Percentiles rank a stretch among this genome's conserved stretches.
Conservation (phyloP, 2,888 invertebrate genomes). For the Aspidiotus destructor region DNA sequence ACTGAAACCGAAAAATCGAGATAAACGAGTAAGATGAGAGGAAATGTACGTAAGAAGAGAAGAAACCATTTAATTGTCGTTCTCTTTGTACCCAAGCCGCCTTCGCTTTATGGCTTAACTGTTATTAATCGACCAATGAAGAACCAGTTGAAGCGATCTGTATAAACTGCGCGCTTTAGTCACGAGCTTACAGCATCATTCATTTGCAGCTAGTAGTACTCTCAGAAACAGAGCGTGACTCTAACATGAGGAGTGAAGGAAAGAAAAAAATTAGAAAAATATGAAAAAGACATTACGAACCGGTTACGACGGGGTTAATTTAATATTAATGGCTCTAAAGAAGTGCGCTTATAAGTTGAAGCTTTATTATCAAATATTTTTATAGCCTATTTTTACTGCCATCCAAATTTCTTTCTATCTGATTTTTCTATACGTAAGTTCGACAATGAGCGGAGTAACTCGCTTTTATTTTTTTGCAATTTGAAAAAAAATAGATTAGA, state of each 20-base stretch:
- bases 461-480: too few relatives aligned
- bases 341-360: not conserved
- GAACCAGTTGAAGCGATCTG: slow-evolving; percentile 30
- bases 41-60: not conserved
- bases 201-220: slow-evolving; percentile 10
- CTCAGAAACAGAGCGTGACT: slow-evolving; percentile 27
- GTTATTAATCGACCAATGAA: slow-evolving; percentile 32
- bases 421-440: too few relatives aligned
- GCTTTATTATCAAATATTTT: slow-evolving; percentile 8
- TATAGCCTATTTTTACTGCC: slow-evolving; percentile 2
- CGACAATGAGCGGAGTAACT: too few relatives aligned
- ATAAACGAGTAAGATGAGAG: not conserved
- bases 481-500: too few relatives aligned
- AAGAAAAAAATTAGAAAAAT: slow-evolving; percentile 13
- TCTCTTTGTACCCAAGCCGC: slow-evolving; percentile 23
- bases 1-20: slow-evolving; percentile 1
- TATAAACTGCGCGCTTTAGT: slow-evolving; percentile 25
- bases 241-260: not conserved
- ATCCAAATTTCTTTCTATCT: not conserved
- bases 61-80: slow-evolving; percentile 24
- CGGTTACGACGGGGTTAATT: slow-evolving; percentile 7
- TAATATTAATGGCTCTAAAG: slow-evolving; percentile 11
- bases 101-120: slow-evolving; percentile 24
- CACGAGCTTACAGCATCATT: slow-evolving; percentile 20
- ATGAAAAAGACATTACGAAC: slow-evolving; percentile 25